A percentile compares a stretch with the other conserved stretches of the same genome.
phyloP scores from a whole-genome alignment of 2,888 invertebrate genomes.

The Cremastobaeus sp. region DNA sequence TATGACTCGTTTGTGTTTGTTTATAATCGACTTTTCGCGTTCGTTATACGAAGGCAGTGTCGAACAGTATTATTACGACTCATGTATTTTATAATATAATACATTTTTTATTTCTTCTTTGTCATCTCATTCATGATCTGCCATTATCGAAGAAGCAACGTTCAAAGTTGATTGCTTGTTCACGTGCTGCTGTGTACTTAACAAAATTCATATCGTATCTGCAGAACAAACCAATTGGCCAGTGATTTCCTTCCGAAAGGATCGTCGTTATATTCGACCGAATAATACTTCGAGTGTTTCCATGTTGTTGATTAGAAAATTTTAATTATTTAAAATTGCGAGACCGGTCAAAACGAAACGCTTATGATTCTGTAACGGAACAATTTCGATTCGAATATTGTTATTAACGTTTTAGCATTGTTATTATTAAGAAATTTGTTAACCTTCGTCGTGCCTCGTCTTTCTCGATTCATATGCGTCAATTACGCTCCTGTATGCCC shows the following conservation, averaged over 20 bases:
- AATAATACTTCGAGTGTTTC: too few relatives aligned
- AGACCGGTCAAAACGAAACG: slow-evolving; percentile 1
- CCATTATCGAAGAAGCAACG: slow-evolving; percentile 38
- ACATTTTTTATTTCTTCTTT: slow-evolving; percentile 34
- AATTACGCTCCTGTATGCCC: slow-evolving; percentile 63
- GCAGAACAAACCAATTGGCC: slow-evolving; percentile 5
- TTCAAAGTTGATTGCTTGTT: slow-evolving; percentile 29
- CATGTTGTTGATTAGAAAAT: too few relatives aligned
- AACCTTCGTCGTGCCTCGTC: slow-evolving; percentile 57
- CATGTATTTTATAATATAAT: slow-evolving; percentile 56
- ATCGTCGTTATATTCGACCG: too few relatives aligned
- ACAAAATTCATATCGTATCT: too few relatives aligned
- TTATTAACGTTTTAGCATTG: slow-evolving; percentile 19
- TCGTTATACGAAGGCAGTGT: slow-evolving; percentile 60
- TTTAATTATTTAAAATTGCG: not conserved
- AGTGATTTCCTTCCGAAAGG: not conserved
- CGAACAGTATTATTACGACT: slow-evolving; percentile 73
- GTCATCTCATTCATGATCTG: slow-evolving; percentile 23
- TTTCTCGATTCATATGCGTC: slow-evolving; percentile 57
- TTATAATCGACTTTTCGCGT: slow-evolving; percentile 49
- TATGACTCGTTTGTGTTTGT: slow-evolving; percentile 54
- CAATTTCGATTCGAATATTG: not conserved
- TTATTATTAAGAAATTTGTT: slow-evolving; percentile 36
- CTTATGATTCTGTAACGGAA: not conserved
- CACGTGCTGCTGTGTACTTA: slow-evolving; percentile 26